Base-by-base conservation (phyloP, 2,888 invertebrate species). In the Lamproptera curius region DNA sequence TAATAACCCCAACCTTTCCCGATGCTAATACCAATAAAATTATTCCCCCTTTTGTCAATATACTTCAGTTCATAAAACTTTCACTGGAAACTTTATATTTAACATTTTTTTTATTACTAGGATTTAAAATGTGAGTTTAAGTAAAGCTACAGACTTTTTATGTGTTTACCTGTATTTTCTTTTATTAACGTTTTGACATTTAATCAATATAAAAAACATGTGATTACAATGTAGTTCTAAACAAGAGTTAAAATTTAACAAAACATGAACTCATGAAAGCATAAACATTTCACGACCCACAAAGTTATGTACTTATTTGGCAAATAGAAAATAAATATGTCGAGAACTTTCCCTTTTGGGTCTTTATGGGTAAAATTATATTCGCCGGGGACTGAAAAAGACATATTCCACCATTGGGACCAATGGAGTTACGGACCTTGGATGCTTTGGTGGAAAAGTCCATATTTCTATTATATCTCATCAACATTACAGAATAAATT, bases 311-410 rank as follows among this genome's bases (percentile, higher is more conserved):
- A 76, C 67, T 73, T 65, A 63, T 63, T 69, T 58, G 52, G 57
- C 65, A 72, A 71, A 78, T 73, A 77, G 76, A 79, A 78, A 76
- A 80, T 76, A 76, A 75, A 77, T 65, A 68, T 70, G 66, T 58
- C 70, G 70, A 80, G 81, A 70, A 81, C 82, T 77, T 67, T 71
- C 73, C 73, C 75, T 75, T 74, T 70, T 69, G 74, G 75, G 70
- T 76, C 76, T 83, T 83, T 79, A 80, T 73, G 70, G 71, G 76
- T 71, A 76, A 80, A 86, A 85, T 83, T 83, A 85, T 86, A 79
- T 76, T 73, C 82, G 70, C 78, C 59, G 67, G 82, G 79, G 80
- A 67, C 70, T 68, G 64, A 73, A 73, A 77, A 84, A 84, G 83
- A 87, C 80, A 75, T 76, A 86, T 76, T 65, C 73, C 62, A 73